Evolutionary conservation across 2,113 vertebrate genomes (phyloP), one percentile per base, ranked within the genome.

Genomic region (Hippocampus abdominalis): DNA sequence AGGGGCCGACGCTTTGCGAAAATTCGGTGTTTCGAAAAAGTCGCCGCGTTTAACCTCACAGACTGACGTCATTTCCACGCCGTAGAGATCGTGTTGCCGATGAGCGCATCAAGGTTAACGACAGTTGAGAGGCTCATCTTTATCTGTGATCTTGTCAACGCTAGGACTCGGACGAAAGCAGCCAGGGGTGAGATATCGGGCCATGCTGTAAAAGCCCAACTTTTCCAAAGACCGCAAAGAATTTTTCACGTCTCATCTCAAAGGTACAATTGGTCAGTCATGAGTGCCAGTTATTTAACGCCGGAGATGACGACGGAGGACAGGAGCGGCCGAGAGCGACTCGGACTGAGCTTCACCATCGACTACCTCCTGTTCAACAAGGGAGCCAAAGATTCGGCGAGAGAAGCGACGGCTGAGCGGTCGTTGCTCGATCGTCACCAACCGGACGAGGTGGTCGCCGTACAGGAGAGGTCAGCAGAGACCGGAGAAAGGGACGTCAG

Each of bases 261-360:
- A 69, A 21, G 65, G 64, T 64, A 54, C 75, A 68, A 76, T 29
- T 29, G 71, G 51, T 77, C 27, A 60, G 65, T 46, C 27, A 84
- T 83, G 81, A 90, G 79, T 68, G n/a, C 66, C 42, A 82, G 75
- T 70, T 68, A 68, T 79, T 75, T 73, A 32, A 69, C 72, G 63
- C 66, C 75, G 72, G 78, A 83, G 74, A 81, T 76, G 73, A 86
- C 72, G 73, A 85, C 81, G 84, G 87, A 90, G 67, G 83, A 84
- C 68, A 78, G 64, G 44, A 82, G 77, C 62, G 67, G 5, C 68
- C 6, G 73, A 13, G 71, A 70, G 53, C 16, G 72, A 0, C 79
- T 91, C 2, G 91, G 92, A 64, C 85, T 91, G 27, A 89, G 91
- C 75, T 95, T 95, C 83, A 92, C 90, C 71, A 94, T 95, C 29